These are phyloP conservation scores for Geopemphigus sp. DNA, from an alignment of 1,140 invertebrate species.

Conservation along the genomic window DNA sequence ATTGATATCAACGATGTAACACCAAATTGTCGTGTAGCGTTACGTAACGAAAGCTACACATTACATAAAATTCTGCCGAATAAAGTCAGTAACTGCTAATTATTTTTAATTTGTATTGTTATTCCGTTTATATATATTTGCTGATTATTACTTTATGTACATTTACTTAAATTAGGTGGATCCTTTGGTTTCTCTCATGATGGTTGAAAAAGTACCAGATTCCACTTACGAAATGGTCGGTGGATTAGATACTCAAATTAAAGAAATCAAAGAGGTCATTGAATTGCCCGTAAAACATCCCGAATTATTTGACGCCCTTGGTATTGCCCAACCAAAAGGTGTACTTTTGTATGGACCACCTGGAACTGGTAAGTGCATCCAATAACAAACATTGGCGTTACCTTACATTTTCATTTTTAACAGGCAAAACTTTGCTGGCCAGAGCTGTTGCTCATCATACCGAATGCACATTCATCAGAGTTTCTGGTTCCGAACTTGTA, in stretches of 20 bases:
- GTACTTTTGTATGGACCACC: constrained; percentile 97
- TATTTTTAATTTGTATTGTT: not conserved
- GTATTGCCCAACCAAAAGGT: constrained; percentile 99
- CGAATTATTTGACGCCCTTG: constrained; percentile 97
- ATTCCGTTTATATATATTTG: too few relatives aligned
- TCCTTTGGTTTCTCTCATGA: constrained; percentile 99
- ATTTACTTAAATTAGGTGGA: constrained; percentile 70
- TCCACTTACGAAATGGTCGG: constrained; percentile 99
- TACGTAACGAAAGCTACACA: constrained; percentile 98
- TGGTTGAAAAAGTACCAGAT: constrained; percentile 99
- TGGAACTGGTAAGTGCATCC: constrained; percentile 66
- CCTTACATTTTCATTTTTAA: constrained; percentile 49
- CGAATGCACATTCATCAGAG: constrained; percentile 98
- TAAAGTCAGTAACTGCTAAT: constrained; percentile 64
- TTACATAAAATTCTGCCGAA: constrained; percentile 99
- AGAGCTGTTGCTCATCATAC: constrained; percentile 99
- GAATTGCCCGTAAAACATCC: constrained; percentile 99
- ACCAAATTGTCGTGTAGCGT: constrained; percentile 94
- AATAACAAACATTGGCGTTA: not conserved
- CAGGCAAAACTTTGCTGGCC: constrained; percentile 90
- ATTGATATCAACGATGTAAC: constrained; percentile 99
- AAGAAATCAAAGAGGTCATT: constrained; percentile 99
- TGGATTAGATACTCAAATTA: constrained; percentile 98
- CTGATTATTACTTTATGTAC: not conserved
- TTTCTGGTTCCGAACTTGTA: constrained; percentile 97